Conservation (phyloP, 35 echinoderm and acorn worm genomes). For the Chiridota heheva region DNA sequence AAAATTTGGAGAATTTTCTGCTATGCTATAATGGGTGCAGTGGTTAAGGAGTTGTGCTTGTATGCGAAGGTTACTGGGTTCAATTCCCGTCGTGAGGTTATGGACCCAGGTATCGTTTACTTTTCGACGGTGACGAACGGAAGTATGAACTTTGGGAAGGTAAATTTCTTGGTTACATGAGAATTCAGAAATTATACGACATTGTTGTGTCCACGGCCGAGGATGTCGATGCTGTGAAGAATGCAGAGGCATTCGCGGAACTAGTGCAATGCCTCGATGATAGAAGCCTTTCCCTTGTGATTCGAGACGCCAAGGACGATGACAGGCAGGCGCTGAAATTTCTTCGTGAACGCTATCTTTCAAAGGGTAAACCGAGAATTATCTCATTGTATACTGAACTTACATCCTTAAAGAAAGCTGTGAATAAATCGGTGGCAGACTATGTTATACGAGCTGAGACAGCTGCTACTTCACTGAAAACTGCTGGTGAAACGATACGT, state of each 20-base stretch:
- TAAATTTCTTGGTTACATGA: constrained; percentile 40
- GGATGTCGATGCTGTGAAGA: constrained; percentile 5
- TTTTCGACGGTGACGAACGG: constrained; percentile 25
- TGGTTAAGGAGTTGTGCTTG: too few species aligned
- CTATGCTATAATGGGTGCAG: too few species aligned
- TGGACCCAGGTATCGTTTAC: constrained; percentile 31
- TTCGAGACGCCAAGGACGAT: constrained; percentile 16
- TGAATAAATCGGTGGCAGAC: constrained; percentile 19
- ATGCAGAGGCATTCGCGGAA: constrained; percentile 20
- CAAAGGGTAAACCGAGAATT: constrained; percentile 33
- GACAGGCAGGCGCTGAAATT: constrained; percentile 14
- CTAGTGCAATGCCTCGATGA: constrained; percentile 20
- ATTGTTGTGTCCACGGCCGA: constrained; percentile 2
- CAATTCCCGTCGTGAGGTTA: too few species aligned
- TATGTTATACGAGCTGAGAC: constrained; percentile 18
- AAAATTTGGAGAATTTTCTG: too few species aligned
- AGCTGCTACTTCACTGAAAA: constrained; percentile 8
- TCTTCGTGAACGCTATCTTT: constrained; percentile 23
- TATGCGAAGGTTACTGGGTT: too few species aligned
- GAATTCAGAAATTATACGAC: constrained; percentile 6
- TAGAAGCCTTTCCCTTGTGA: constrained; percentile 22
- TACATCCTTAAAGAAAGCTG: constrained; percentile 15
- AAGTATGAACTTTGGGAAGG: constrained; percentile 40
- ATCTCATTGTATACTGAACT: constrained; percentile 48
- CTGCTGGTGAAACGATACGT: constrained; percentile 9